These are phyloP conservation scores for Agrotis clavis DNA, from an alignment of 2,888 invertebrate genomes.

Conservation along the genomic window DNA sequence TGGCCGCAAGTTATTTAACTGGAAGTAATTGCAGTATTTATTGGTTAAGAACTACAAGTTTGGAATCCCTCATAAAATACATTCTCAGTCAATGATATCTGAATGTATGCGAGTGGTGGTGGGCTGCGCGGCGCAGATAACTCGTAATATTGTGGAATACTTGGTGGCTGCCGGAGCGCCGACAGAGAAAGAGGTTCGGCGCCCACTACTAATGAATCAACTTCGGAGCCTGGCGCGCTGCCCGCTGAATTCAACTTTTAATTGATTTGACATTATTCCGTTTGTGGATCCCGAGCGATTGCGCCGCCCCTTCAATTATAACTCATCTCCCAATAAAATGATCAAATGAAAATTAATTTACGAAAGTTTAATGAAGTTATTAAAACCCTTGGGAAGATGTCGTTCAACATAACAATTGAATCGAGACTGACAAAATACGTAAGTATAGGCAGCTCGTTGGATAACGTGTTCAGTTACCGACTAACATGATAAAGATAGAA, in stretches of 20 bases:
- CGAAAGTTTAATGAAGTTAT: slow-evolving; percentile 87
- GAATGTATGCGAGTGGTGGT: slow-evolving; percentile 70
- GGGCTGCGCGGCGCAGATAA: slow-evolving; percentile 76
- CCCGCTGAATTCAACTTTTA: slow-evolving; percentile 88
- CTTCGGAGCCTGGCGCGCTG: slow-evolving; percentile 80
- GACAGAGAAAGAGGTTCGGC: slow-evolving; percentile 70
- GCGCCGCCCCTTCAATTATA: slow-evolving; percentile 87
- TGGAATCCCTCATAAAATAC: slow-evolving; percentile 69
- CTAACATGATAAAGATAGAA: slow-evolving; percentile 12
- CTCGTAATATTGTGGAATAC: slow-evolving; percentile 75
- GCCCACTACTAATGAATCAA: slow-evolving; percentile 87
- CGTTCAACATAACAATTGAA: slow-evolving; percentile 72
- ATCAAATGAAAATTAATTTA: slow-evolving; percentile 89
- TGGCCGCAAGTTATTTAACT: slow-evolving; percentile 29
- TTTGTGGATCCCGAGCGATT: slow-evolving; percentile 84
- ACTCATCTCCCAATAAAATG: slow-evolving; percentile 86
- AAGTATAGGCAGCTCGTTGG: slow-evolving; percentile 21
- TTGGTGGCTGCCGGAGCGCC: slow-evolving; percentile 49
- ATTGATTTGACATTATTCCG: slow-evolving; percentile 90
- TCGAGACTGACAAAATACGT: slow-evolving; percentile 56
- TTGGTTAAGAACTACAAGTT: slow-evolving; percentile 62
- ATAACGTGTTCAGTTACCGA: slow-evolving; percentile 33
- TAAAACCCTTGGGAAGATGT: slow-evolving; percentile 75
- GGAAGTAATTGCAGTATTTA: slow-evolving; percentile 62
- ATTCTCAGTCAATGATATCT: slow-evolving; percentile 71